phyloP scores from a whole-genome alignment of 2,797 vertebrate genomes.

The Tiaroga cobitis region DNA sequence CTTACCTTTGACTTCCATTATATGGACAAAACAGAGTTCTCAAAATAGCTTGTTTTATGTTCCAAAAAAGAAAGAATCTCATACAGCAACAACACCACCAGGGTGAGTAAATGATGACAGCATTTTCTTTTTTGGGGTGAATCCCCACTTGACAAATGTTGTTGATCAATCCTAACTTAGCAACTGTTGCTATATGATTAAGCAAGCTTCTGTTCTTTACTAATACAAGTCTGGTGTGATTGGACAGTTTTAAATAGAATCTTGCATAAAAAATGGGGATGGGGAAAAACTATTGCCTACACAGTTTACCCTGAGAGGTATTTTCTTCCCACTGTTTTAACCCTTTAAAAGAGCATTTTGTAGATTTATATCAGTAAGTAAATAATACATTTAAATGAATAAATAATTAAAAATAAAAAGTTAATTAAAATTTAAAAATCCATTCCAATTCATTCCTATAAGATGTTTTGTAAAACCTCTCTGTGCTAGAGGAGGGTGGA shows the following conservation, averaged over 20 bases:
- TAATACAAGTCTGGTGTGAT: background rate
- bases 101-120: slow-evolving; percentile 1
- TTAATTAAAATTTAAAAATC: background rate
- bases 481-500: background rate
- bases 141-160: background rate
- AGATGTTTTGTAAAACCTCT: background rate
- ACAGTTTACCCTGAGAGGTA: background rate
- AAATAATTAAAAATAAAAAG: background rate
- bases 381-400: background rate
- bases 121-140: background rate
- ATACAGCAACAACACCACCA: background rate
- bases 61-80: background rate
- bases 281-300: too few relatives aligned
- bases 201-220: background rate
- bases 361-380: background rate
- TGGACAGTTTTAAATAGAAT: background rate
- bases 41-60: background rate
- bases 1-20: background rate
- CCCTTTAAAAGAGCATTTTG: too few relatives aligned
- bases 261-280: background rate
- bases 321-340: background rate
- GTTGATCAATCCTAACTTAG: background rate
- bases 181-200: slow-evolving; percentile 17
- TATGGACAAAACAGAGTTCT: background rate
- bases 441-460: background rate